phyloP scores from a whole-genome alignment of 2,113 vertebrate genomes.

The human region GRCh38 chr2:233281001-233281500 shows the following conservation, averaged over 20 bases:
- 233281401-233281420: background rate
- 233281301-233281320: background rate
- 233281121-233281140: conserved; percentile 95
- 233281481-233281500: background rate
- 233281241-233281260: background rate
- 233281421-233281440: background rate
- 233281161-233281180: conserved; percentile 98
- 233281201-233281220: background rate
- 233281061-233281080: background rate
- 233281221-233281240: background rate
- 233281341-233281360: background rate
- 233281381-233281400: background rate
- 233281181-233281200: conserved; percentile 52
- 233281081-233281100: conserved; percentile 59
- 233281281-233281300: background rate
- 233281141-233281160: conserved; percentile 98
- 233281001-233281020: background rate
- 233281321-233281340: fast-evolving
- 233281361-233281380: background rate
- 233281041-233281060: fast-evolving
- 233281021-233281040: background rate
- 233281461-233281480: background rate
- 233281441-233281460: background rate
- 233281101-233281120: conserved; percentile 95
- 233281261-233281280: background rate